These are phyloP conservation scores for Micoletzkya japonica DNA, from an alignment of 2,888 invertebrate species.

Conservation along the genomic window DNA sequence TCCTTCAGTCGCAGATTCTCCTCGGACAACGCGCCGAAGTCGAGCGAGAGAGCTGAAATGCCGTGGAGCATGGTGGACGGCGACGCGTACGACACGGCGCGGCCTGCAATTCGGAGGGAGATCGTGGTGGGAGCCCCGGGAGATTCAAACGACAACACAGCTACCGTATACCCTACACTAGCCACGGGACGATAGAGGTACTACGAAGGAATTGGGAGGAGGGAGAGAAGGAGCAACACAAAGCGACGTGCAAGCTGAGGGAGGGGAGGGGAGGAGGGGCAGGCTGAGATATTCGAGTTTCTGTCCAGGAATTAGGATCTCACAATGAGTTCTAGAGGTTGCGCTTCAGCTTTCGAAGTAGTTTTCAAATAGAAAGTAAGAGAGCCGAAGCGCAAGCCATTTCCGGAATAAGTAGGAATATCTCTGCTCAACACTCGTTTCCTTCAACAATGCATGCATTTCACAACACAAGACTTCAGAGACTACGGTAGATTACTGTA, in stretches of 20 bases:
- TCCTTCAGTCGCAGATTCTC: slow-evolving; percentile 53
- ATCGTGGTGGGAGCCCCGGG: neutral
- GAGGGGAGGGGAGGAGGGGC: neutral
- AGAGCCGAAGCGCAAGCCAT: too few species aligned
- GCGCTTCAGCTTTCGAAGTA: too few species aligned
- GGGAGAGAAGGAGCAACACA: slow-evolving; percentile 9
- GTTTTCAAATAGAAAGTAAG: too few species aligned
- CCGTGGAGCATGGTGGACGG: slow-evolving; percentile 52
- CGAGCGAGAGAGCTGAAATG: slow-evolving; percentile 58
- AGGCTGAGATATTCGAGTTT: too few species aligned
- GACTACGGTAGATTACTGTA: too few species aligned
- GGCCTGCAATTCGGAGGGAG: slow-evolving; percentile 39
- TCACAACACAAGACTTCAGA: too few species aligned
- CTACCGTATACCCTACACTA: neutral
- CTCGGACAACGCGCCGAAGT: slow-evolving; percentile 52
- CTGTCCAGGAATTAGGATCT: too few species aligned
- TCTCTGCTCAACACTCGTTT: too few species aligned
- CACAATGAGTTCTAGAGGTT: too few species aligned
- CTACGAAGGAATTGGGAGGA: neutral
- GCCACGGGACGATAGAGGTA: neutral
- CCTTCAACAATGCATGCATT: too few species aligned
- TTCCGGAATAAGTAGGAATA: too few species aligned
- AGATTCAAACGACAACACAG: neutral
- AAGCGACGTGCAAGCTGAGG: neutral
- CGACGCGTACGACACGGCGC: slow-evolving; percentile 39